Percentiles rank a stretch among this genome's conserved stretches.
phyloP scores from a whole-genome alignment of 2,113 vertebrate species.

The Kryptolebias marmoratus region DNA sequence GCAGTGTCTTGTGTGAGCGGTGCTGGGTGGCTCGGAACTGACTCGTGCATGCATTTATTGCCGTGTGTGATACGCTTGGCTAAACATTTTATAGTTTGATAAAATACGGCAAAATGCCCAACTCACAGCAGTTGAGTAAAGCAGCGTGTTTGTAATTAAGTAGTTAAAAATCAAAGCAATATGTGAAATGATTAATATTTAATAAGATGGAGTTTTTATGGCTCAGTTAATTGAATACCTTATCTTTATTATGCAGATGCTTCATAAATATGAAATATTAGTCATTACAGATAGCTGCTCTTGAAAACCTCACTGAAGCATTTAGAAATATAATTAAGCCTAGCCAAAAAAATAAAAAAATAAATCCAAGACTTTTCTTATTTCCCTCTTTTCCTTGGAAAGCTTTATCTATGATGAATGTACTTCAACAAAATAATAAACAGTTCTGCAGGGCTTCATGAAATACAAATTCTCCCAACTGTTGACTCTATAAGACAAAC shows the following conservation, averaged over 20 bases:
- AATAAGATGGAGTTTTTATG: constrained; percentile 76
- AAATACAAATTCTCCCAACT: constrained; percentile 23
- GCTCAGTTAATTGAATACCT: constrained; percentile 83
- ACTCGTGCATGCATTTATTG: constrained; percentile 31
- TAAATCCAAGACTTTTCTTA: constrained; percentile 59
- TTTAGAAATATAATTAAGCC: constrained; percentile 83
- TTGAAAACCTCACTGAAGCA: constrained; percentile 79
- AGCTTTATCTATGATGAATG: constrained; percentile 69
- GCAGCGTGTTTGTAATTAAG: constrained; percentile 78
- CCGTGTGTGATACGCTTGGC: constrained; percentile 49
- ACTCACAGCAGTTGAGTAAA: constrained; percentile 36
- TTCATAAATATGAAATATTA: constrained; percentile 85
- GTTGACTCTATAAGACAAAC: constrained; percentile 13
- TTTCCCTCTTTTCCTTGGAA: constrained; percentile 23
- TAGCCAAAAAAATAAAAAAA: constrained; percentile 43
- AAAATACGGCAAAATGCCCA: constrained; percentile 47
- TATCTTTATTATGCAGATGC: constrained; percentile 85
- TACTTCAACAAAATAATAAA: constrained; percentile 70
- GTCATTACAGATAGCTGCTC: constrained; percentile 81
- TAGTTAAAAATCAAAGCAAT: constrained; percentile 82
- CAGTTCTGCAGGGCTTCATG: constrained; percentile 34
- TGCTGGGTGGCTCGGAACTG: not conserved
- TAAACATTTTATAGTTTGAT: constrained; percentile 57
- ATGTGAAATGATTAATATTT: constrained; percentile 81
- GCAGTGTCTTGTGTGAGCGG: not conserved